Base-by-base conservation (phyloP, 2,113 vertebrate genomes). In the Todiramphus chloris region DNA sequence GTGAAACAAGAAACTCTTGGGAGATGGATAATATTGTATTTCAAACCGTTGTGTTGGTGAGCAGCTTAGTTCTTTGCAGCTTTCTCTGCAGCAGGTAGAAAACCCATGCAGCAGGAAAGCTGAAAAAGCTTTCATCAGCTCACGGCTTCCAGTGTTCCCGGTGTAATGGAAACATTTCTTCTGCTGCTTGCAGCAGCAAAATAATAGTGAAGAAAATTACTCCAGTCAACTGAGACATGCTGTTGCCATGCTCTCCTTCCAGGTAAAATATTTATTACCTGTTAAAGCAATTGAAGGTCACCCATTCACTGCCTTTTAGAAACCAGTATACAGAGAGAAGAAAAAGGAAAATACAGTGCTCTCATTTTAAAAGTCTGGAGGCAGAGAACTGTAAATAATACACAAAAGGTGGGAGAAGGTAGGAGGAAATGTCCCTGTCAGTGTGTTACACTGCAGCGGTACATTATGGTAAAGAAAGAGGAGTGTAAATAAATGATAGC, bases 251-350 rank as follows among this genome's bases (percentile, higher is more conserved):
- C 81, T 27, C 1, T 91, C 33, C 87, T 75, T 94, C 62, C 58
- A 93, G 77, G 53, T 95, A 44, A 89, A 95, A 92, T 96, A 96
- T 91, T 96, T 94, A 89, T 89, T 91, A 93, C 39, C 48, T 53
- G 33, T 62, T 91, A 72, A 91, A 89, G 48, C 56, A 74, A 82
- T 66, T 82, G 74, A 89, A 87, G 81, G 69, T 74, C 46, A 82
- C n/a, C 17, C 8, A 18, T 93, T 93, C 62, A 24, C 50, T 87
- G 64, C 33, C 77, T 91, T 87, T 82, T 80, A 84, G 69, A 87
- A 95, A 87, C 7, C 21, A n/a, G 16, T 62, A 46, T 35, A 51
- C 11, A 79, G 39, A 78, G 51, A 44, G 60, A 94, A 88, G 35
- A 44, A 89, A 72, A 90, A 56, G 20, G 20, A 37, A 72, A 60